These are phyloP conservation scores for Athetis lepigone DNA, from an alignment of 2,888 invertebrate species.

Conservation along the genomic window DNA sequence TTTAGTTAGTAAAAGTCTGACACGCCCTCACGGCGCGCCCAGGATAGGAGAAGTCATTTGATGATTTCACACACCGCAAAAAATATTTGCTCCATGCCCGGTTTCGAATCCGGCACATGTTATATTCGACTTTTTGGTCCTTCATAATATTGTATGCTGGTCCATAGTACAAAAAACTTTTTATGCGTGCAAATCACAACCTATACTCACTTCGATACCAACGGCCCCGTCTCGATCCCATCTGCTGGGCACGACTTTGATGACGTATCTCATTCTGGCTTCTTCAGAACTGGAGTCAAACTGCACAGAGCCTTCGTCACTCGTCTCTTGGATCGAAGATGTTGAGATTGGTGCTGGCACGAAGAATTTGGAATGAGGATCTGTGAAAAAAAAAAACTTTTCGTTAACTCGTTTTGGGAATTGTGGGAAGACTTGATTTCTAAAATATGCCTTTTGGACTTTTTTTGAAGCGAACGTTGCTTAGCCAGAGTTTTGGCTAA, in stretches of 20 bases:
- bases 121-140: too few species aligned
- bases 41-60: too few species aligned
- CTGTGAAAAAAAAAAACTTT: constrained; percentile 62
- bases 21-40: too few species aligned
- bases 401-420: not conserved
- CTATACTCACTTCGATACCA: constrained; percentile 77
- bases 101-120: too few species aligned
- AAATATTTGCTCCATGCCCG: too few species aligned
- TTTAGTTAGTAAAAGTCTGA: too few species aligned
- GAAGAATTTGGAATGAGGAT: constrained; percentile 82
- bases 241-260: constrained; percentile 79
- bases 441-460: not conserved
- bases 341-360: constrained; percentile 79
- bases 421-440: not conserved
- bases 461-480: too few species aligned
- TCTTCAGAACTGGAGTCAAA: constrained; percentile 88
- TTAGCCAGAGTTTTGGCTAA: too few species aligned
- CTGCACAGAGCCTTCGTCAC: constrained; percentile 84
- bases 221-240: constrained; percentile 76
- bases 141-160: too few species aligned
- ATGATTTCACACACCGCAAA: too few species aligned
- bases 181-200: too few species aligned
- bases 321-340: constrained; percentile 83
- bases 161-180: too few species aligned
- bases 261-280: constrained; percentile 81